Evolutionary conservation across 2,888 invertebrate species (phyloP), one percentile per base, ranked within the genome.

Genomic region (Tiphia femorata): DNA sequence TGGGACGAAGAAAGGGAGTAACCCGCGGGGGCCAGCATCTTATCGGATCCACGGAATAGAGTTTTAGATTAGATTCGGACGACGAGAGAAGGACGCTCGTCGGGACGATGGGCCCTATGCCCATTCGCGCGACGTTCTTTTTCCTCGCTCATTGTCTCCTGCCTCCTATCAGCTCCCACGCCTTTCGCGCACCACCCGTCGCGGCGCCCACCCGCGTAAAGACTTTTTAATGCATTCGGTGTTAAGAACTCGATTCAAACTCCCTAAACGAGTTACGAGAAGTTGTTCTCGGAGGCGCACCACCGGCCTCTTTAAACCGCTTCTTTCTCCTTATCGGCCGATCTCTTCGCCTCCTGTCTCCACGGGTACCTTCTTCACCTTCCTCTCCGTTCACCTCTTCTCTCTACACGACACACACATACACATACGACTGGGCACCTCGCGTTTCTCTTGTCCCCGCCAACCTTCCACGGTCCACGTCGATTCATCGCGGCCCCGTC

Each of bases 11-110:
- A n/a, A n/a, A n/a, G n/a, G n/a, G n/a, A n/a, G n/a, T n/a, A n/a
- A n/a, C 20, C 38, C 44, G 37, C 43, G 29, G 2, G 40, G 33
- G 38, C 25, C 25, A 41, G 19, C 51, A 10, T 27, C 33, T 66
- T 72, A 75, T 77, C 74, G 60, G 73, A 78, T 74, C 72, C 56
- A 65, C 75, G 67, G 73, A 76, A 77, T 75, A 65, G 68, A 70
- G 68, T 75, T 73, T 71, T 62, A 65, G 70, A 77, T 78, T 77
- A 76, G 75, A 77, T 77, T 72, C 66, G 46, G 67, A 70, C 62
- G 62, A 58, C n/a, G n/a, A n/a, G n/a, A n/a, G n/a, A n/a, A n/a
- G n/a, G n/a, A n/a, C n/a, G n/a, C n/a, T n/a, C n/a, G n/a, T n/a
- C n/a, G n/a, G n/a, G n/a, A n/a, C n/a, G n/a, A n/a, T n/a, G n/a